A percentile compares a stretch with the other conserved stretches of the same genome.
Evolutionary conservation across 2,113 vertebrate genomes (phyloP).

Genomic region (Cochlearius cochlearius): DNA sequence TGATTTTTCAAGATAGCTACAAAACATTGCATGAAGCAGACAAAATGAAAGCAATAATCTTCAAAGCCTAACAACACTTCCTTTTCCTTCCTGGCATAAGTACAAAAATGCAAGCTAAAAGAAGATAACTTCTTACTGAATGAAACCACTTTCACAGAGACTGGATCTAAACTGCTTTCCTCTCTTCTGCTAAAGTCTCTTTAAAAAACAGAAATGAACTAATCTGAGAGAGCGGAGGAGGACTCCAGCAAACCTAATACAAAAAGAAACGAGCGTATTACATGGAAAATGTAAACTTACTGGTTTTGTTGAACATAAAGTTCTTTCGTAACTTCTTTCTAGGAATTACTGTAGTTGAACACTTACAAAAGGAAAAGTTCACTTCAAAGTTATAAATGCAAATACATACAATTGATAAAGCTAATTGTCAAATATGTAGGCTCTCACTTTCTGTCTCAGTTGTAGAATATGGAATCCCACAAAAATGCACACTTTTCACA

Average conservation of each 20-base stretch:
- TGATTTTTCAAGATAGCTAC: background rate
- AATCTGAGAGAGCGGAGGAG: background rate
- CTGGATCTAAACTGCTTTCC: background rate
- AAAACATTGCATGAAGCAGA: background rate
- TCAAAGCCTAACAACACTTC: slow-evolving; percentile 8
- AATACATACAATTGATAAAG: background rate
- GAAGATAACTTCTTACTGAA: slow-evolving; percentile 8
- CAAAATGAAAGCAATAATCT: slow-evolving; percentile 29
- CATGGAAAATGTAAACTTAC: background rate
- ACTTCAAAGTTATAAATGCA: background rate
- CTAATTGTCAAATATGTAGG: background rate
- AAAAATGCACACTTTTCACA: background rate
- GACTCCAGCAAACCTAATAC: background rate
- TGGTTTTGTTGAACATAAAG: background rate
- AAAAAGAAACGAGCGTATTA: background rate
- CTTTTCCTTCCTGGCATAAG: background rate
- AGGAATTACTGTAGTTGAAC: background rate
- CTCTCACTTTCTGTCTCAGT: background rate
- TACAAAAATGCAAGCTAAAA: slow-evolving; percentile 17
- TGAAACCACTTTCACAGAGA: background rate
- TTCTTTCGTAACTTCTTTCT: background rate
- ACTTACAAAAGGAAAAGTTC: background rate
- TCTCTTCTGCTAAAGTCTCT: background rate
- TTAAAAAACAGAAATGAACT: background rate
- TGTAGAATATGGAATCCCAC: background rate